Base-by-base conservation (phyloP, 2,888 invertebrate genomes). In the Helleia helle region DNA sequence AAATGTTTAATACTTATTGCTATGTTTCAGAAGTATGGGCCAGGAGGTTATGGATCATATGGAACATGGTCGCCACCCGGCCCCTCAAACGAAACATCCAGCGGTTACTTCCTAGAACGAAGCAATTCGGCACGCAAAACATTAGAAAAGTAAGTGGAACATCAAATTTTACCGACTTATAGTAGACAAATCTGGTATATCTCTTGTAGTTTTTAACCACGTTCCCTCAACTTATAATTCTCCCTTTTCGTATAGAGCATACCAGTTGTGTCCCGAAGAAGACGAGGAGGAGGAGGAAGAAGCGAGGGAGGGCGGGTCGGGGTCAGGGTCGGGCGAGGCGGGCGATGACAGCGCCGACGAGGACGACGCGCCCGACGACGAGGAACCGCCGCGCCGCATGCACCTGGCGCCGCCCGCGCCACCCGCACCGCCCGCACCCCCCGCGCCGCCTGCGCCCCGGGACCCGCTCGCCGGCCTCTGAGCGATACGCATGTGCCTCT, bases 1-100 rank as follows among this genome's bases (percentile, higher is more conserved):
- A 18, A 4, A 18, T 2, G 22, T 3, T 15, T 29, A 13, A 29
- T 4, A 29, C 8, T 14, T 34, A 25, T n/a, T 13, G 6, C 36
- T 48, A 51, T 40, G 38, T 53, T 72, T 45, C 79, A 87, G 64
- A 84, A 88, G 74, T 86, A 83, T 49, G 87, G 87, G 26, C 86
- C 87, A 6, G 85, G 87, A 24, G 81, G 86, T 59, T 96, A 96
- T 70, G 76, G 76, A 3, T 91, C 93, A 40, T 96, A 96, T 70
- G 94, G 91, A 62, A 94, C 94, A 48, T 97, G 96, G 95, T 97
- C 97, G 63, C 95, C 95, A 4, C 96, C 96, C 11, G 93, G 95
- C 13, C 95, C 95, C 56, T 96, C 96, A 41, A 97, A 97, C 75
- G 97, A 98, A 68, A 94, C 93, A 12, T 94, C 96, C 24, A 97